phyloP scores from a whole-genome alignment of 2,888 invertebrate genomes.

The Argyresthia goedartella region DNA sequence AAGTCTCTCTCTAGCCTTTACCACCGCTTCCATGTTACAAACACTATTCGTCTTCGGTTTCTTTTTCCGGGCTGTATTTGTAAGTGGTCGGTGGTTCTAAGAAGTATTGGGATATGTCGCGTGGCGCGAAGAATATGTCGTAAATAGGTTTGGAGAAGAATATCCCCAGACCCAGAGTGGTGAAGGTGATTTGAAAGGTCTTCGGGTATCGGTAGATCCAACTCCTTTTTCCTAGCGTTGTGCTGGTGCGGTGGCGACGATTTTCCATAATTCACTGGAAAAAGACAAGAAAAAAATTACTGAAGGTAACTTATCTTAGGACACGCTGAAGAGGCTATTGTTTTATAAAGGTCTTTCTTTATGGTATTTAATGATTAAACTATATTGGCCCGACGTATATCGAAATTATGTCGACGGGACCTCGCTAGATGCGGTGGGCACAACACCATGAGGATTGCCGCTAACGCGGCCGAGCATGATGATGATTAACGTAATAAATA shows the following conservation, averaged over 20 bases:
- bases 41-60: conserved; percentile 3
- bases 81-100: conserved; percentile 40
- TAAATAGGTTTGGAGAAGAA: conserved; percentile 82
- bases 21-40: conserved; percentile 81
- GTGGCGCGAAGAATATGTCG: conserved; percentile 68
- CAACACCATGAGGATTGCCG: no score
- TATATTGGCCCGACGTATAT: no score
- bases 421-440: no score
- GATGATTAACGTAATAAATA: no score
- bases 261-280: conserved; percentile 33
- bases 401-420: no score
- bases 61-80: neutral
- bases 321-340: no score
- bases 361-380: no score
- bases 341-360: no score
- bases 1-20: conserved; percentile 79
- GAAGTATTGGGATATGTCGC: conserved; percentile 25
- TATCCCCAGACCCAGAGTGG: conserved; percentile 59
- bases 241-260: conserved; percentile 27
- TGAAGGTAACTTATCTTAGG: no score
- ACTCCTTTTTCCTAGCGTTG: conserved; percentile 65
- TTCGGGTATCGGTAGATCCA: conserved; percentile 74
- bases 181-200: conserved; percentile 65
- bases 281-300: neutral
- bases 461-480: no score